A percentile compares a stretch with the other conserved stretches of the same genome.
These are phyloP conservation scores for Morinoia aosen DNA, from an alignment of 2,888 invertebrate species.

Conservation along the genomic window DNA sequence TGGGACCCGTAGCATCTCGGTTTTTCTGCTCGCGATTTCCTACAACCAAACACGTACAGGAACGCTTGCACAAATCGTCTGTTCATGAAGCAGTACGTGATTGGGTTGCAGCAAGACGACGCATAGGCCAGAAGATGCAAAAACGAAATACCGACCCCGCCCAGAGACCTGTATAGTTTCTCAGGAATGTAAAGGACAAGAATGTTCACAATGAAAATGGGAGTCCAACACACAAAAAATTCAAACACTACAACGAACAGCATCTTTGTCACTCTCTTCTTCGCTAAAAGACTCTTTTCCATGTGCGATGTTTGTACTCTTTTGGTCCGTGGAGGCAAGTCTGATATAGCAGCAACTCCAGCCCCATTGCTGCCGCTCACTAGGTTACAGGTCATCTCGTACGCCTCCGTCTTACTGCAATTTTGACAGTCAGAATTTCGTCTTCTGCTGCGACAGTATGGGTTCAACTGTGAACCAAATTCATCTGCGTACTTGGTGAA, in stretches of 20 bases:
- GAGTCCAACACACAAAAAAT: conserved; percentile 82
- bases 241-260: conserved; percentile 80
- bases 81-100: conserved; percentile 82
- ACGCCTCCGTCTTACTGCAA: neutral
- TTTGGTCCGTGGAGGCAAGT: conserved; percentile 4
- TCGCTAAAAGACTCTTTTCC: conserved; percentile 73
- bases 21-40: conserved; percentile 64
- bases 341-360: neutral
- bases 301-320: conserved; percentile 72
- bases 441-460: neutral
- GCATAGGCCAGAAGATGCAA: conserved; percentile 77
- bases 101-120: conserved; percentile 79
- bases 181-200: conserved; percentile 75
- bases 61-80: conserved; percentile 79
- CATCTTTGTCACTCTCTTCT: conserved; percentile 77
- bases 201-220: conserved; percentile 77
- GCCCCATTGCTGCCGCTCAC: neutral
- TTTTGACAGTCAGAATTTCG: neutral
- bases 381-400: conserved; percentile 7
- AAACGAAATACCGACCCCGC: conserved; percentile 74
- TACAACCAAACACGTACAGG: conserved; percentile 76
- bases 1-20: conserved; percentile 21
- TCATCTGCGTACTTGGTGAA: neutral
- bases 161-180: conserved; percentile 74
- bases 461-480: neutral